Base-by-base conservation (phyloP, 2,113 vertebrate genomes). In the Mobula hypostoma region DNA sequence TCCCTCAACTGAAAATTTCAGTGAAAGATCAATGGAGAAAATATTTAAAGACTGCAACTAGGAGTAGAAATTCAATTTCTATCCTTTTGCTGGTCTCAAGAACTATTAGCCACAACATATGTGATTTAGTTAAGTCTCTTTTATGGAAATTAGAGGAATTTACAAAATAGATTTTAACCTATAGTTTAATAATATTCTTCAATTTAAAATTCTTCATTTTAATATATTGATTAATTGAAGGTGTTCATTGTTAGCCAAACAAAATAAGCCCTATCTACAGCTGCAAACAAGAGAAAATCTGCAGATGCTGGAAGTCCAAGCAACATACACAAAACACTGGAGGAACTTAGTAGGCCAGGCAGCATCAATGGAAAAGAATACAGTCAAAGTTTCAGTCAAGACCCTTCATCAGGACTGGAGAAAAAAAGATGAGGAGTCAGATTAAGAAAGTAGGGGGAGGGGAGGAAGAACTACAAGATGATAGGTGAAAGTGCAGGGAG, bases 81-180 rank as follows among this genome's bases (percentile, higher is more conserved):
- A 32, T 79, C 77, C n/a, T 80, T 80, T 17, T 36, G 14, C 14
- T 82, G 36, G 4, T 82, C 6, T 19, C 27, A 48, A 56, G 40
- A 21, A 8, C 80, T 83, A 2, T 48, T 83, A 7, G 3, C 80
- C 48, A 24, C 48, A 36, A 0, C 19, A 83, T 24, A 56, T 83
- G 4, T 24, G 17, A 21, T 8, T 83, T 8, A 7, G 80, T 40
- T 15, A 83, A 79, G 7, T 21, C 17, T 24, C 80, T 56, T 83
- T 83, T 83, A 40, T 83, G 80, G 80, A 83, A 83, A 83, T 56
- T 21, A 83, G 5, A 56, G 80, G 19, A 83, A 83, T 83, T 83
- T 48, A 48, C 48, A 48, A 21, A 24, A 19, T 56, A 48, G 17
- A 21, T 83, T 56, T 83, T 48, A 7, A 17, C 15, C 14, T 7